These are phyloP conservation scores for Lithosia quadra DNA, from an alignment of 2,888 invertebrate genomes.

Conservation along the genomic window DNA sequence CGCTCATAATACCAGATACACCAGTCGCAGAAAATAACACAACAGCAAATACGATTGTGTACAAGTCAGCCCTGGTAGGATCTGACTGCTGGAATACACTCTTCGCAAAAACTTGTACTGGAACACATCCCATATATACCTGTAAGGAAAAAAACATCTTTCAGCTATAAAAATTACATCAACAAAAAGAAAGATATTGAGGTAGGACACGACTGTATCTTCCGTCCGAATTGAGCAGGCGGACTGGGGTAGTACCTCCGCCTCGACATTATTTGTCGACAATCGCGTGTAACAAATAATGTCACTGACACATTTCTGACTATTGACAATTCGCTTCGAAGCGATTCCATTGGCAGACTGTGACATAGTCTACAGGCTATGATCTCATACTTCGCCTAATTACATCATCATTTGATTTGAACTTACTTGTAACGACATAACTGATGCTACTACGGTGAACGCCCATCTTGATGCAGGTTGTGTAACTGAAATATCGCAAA, in stretches of 20 bases:
- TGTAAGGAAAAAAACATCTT: slow-evolving; percentile 47
- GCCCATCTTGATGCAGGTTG: slow-evolving; percentile 66
- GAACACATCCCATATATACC: slow-evolving; percentile 80
- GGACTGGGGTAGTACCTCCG: too few relatives aligned
- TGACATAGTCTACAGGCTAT: too few relatives aligned
- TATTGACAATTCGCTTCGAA: too few relatives aligned
- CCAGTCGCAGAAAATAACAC: slow-evolving; percentile 84
- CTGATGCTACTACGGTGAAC: slow-evolving; percentile 66
- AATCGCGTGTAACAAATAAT: too few relatives aligned
- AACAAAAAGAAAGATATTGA: too few relatives aligned
- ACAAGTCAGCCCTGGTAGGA: slow-evolving; percentile 79
- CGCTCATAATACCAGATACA: slow-evolving; percentile 80
- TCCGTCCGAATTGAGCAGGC: too few relatives aligned
- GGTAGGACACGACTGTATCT: too few relatives aligned
- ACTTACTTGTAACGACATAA: slow-evolving; percentile 69
- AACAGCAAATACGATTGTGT: slow-evolving; percentile 87
- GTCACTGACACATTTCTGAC: too few relatives aligned
- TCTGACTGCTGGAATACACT: slow-evolving; percentile 84
- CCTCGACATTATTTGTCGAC: too few relatives aligned
- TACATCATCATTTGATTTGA: not conserved
- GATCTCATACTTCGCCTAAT: too few relatives aligned
- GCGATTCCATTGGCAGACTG: too few relatives aligned
- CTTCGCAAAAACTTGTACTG: slow-evolving; percentile 82
- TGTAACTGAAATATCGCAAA: slow-evolving; percentile 54
- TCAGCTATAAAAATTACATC: not conserved